Base-by-base conservation (phyloP, 2,888 invertebrate species). In the Sepiola atlantica region DNA sequence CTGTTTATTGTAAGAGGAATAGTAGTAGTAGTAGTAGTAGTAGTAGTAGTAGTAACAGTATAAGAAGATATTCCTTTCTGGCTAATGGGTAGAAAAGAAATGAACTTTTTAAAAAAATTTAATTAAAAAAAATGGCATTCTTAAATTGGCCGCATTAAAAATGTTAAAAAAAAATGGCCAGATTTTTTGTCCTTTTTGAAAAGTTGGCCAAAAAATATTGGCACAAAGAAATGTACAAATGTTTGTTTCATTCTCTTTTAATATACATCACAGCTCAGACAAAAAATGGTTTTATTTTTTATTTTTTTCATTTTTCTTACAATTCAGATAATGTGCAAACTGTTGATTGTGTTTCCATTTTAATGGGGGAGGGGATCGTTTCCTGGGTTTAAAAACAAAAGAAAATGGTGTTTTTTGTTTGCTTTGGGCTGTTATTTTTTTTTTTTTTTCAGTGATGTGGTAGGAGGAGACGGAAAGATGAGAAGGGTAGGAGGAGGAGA, bases 251-350 rank as follows among this genome's bases (percentile, higher is more conserved):
- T 45, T 45, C 45, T 45, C n/a, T n/a, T n/a, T 77, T 77, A 77
- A 77, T 77, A 77, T 77, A 77, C 77, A 77, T 77, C 77, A 77
- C 77, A 77, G 77, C 77, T 77, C 77, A 77, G 77, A 77, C 77
- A 77, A 77, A 77, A n/a, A n/a, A n/a, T n/a, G 28, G 77, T 77
- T 77, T 77, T n/a, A n/a, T n/a, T n/a, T n/a, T n/a, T n/a, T n/a
- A n/a, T n/a, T 45, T 45, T 4, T 45, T 4, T 45, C 8, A 45
- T 45, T 77, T 32, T 77, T 77, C n/a, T 77, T n/a, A 77, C 77
- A 77, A 77, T 16, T n/a, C n/a, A n/a, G 28, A 61, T 28, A 61
- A 14, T 77, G 77, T 77, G 32, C 77, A 77, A 77, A n/a, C 77
- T 77, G 77, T 32, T 77, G 77, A 77, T 77, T 61, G 0, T 21